A percentile compares a stretch with the other conserved stretches of the same genome.
Conservation (phyloP, 2,888 invertebrate genomes). For the Cerastis leucographa region DNA sequence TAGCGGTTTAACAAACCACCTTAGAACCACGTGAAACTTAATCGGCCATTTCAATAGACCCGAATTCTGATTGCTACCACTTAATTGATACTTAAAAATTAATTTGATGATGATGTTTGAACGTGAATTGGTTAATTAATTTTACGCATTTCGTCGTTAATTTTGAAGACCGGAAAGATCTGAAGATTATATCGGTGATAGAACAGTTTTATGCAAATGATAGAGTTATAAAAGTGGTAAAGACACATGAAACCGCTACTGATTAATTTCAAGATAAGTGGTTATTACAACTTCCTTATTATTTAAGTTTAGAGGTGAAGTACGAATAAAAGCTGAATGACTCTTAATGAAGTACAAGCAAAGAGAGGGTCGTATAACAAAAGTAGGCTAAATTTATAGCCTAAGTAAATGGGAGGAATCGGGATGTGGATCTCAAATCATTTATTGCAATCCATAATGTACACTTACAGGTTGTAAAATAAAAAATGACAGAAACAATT, state of each 20-base stretch:
- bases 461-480: no score
- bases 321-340: not conserved
- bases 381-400: no score
- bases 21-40: conserved; percentile 60
- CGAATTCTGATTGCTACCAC: conserved; percentile 60
- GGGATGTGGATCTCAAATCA: not conserved
- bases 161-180: conserved; percentile 47
- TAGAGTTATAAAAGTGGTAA: conserved; percentile 32
- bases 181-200: conserved; percentile 25
- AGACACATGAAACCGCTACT: conserved; percentile 17
- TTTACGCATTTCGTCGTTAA: conserved; percentile 52
- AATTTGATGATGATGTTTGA: conserved; percentile 59
- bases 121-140: conserved; percentile 59
- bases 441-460: no score
- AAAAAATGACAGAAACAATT: no score
- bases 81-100: conserved; percentile 61
- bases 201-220: conserved; percentile 34
- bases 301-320: not conserved
- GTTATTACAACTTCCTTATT: not conserved
- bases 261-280: conserved; percentile 5
- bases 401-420: not conserved
- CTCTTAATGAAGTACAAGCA: not conserved
- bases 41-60: conserved; percentile 55
- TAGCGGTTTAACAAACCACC: conserved; percentile 52
- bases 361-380: not conserved